phyloP scores from a whole-genome alignment of 1,140 invertebrate genomes.

The Anastatus disparis region DNA sequence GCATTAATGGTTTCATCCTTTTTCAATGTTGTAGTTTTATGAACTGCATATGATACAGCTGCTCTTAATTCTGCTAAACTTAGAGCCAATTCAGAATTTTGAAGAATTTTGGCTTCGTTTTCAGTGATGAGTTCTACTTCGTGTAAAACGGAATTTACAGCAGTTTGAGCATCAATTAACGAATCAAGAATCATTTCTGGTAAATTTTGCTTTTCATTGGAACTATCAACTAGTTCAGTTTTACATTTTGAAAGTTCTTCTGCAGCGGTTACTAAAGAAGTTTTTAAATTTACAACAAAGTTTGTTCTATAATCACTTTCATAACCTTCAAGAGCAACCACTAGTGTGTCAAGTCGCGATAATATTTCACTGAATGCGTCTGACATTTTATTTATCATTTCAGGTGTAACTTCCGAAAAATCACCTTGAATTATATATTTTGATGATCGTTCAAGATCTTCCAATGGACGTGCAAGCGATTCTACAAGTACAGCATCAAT shows the following conservation, averaged over 20 bases:
- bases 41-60: constrained; percentile 52
- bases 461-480: constrained; percentile 55
- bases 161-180: constrained; percentile 56
- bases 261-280: constrained; percentile 46
- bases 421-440: constrained; percentile 31
- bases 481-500: constrained; percentile 61
- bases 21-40: constrained; percentile 55
- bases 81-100: constrained; percentile 42
- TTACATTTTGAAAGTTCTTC: constrained; percentile 48
- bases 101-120: constrained; percentile 7
- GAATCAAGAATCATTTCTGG: constrained; percentile 57
- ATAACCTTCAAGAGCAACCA: constrained; percentile 55
- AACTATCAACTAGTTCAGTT: constrained; percentile 12
- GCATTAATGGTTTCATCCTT: constrained; percentile 53
- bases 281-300: constrained; percentile 53
- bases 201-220: constrained; percentile 34
- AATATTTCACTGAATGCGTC: constrained; percentile 52
- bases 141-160: constrained; percentile 51
- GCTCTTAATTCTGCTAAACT: constrained; percentile 54
- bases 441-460: constrained; percentile 48
- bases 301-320: constrained; percentile 55
- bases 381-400: constrained; percentile 41
- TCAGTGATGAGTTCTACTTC: constrained; percentile 45
- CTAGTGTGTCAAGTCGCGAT: constrained; percentile 53
- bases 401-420: constrained; percentile 16